Evolutionary conservation across 2,888 invertebrate species (phyloP), one percentile per base, ranked within the genome.

Genomic region (Gari tellinella): DNA sequence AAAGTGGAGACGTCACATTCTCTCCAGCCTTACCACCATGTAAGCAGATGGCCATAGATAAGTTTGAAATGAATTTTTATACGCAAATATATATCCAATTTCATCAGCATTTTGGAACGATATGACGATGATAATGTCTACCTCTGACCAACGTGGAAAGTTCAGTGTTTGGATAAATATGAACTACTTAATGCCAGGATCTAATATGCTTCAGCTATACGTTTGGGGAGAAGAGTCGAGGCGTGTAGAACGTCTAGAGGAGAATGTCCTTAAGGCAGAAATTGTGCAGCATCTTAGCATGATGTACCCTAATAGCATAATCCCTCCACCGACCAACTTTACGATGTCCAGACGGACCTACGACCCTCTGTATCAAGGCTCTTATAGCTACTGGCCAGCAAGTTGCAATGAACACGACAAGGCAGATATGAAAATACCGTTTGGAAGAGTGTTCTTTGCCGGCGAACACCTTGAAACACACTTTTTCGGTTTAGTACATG

Each of bases 71-170:
- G 12, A 53, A 41, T 45, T 7, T 45, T 1, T 62, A 62, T 40
- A 26, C 52, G 5, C 72, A 75, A 40, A 67, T 81, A 23, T 78
- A 78, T 41, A 19, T 81, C 0, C 53, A 72, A 19, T 81, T 75
- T 55, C 62, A 0, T 3, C 19, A 4, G 41, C 55, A 0, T 81
- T 81, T 49, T 79, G 78, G 78, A 67, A 72, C 49, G 43, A 67
- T 40, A 40, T 49, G 2, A 52, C 60, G 26, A 66, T 7, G 5
- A 31, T 31, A 7, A 31, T 31, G 10, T 31, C 10, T 10, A 10
- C 31, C 10, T 31, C 31, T 7, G 31, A 31, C 5, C 31, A 31
- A 10, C 31, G 31, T 10, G 4, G 5, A 4, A 31, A 10, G 31
- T 7, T 7, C 31, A 31, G 10, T 31, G 31, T 10, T 4, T 31